Percentiles rank a stretch among this genome's conserved stretches.
Conservation (phyloP, 2,113 vertebrate species). For the Pachypanchax playfairii region DNA sequence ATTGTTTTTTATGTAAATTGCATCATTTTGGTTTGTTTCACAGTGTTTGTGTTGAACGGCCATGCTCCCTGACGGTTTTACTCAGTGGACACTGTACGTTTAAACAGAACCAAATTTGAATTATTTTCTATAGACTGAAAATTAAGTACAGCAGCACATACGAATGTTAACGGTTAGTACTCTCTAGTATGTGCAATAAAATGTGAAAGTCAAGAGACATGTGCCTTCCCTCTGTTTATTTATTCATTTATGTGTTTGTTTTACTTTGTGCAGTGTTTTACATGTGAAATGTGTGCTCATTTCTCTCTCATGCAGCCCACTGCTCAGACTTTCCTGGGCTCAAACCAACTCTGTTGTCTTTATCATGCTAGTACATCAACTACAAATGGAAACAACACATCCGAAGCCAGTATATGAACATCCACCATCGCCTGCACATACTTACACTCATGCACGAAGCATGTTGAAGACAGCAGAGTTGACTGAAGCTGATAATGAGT, state of each 20-base stretch:
- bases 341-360: slow-evolving; percentile 59
- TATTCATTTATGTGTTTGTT: slow-evolving; percentile 46
- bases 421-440: neutral
- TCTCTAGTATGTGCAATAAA: slow-evolving; percentile 4
- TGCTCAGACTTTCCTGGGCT: slow-evolving; percentile 58
- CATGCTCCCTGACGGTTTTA: slow-evolving; percentile 65
- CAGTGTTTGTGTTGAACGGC: slow-evolving; percentile 60
- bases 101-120: slow-evolving; percentile 5
- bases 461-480: slow-evolving; percentile 51
- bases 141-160: neutral
- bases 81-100: slow-evolving; percentile 27
- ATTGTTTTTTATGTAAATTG: slow-evolving; percentile 47
- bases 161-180: neutral
- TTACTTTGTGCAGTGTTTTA: slow-evolving; percentile 67
- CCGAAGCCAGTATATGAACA: neutral
- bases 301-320: slow-evolving; percentile 73
- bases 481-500: slow-evolving; percentile 37
- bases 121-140: neutral
- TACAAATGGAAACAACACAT: slow-evolving; percentile 2
- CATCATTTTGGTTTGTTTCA: slow-evolving; percentile 63
- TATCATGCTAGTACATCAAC: slow-evolving; percentile 24
- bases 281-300: slow-evolving; percentile 75
- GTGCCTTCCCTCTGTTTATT: slow-evolving; percentile 46
- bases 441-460: neutral
- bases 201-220: slow-evolving; percentile 52